Evolutionary conservation across 2,888 invertebrate genomes (phyloP).

Genomic region (Lumbricus terrestris): DNA sequence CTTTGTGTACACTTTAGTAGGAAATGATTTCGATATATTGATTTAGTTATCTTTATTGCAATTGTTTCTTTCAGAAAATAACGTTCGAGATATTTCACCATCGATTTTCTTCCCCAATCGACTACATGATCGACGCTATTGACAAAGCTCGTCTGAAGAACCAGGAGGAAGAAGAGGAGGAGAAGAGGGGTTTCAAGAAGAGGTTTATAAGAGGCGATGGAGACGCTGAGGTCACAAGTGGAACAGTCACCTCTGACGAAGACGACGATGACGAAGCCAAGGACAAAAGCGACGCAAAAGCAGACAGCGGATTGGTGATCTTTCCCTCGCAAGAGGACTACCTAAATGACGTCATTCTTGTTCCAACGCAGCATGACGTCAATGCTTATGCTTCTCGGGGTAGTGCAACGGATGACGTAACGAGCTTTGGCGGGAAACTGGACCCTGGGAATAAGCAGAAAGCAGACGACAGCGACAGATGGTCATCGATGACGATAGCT

Average conservation of each 20-base stretch:
- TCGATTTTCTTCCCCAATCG: background rate
- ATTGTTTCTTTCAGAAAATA: background rate
- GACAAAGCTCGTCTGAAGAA: background rate
- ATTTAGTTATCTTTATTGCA: background rate
- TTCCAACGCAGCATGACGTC: background rate
- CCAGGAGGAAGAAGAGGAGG: background rate
- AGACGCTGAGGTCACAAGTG: too few species aligned
- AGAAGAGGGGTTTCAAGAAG: background rate
- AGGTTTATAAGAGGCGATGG: background rate
- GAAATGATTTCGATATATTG: too few species aligned
- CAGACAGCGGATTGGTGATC: too few species aligned
- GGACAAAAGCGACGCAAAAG: too few species aligned
- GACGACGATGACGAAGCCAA: too few species aligned
- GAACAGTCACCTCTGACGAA: background rate
- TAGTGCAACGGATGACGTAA: background rate
- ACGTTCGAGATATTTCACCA: background rate
- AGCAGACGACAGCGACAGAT: too few species aligned
- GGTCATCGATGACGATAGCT: too few species aligned
- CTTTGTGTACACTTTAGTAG: too few species aligned
- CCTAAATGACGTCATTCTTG: background rate
- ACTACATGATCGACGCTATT: background rate
- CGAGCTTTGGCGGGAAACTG: background rate
- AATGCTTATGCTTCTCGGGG: background rate
- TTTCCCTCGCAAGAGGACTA: background rate
- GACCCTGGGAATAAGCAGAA: background rate